Evolutionary conservation across 2,888 invertebrate genomes (phyloP).

Genomic region (Ferrisia virgata): DNA sequence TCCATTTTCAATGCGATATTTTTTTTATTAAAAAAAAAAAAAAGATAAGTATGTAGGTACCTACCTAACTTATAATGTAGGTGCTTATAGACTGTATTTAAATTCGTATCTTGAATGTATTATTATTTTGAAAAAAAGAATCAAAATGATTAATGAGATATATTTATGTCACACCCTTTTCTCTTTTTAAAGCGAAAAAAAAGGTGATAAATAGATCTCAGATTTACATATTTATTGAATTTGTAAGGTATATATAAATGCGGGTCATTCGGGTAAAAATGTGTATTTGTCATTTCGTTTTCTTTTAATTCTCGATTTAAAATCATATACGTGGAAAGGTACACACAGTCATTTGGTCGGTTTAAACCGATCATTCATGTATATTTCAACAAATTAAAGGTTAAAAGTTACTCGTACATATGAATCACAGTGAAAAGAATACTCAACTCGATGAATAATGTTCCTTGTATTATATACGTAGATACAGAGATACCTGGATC

Average conservation of each 20-base stretch:
- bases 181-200: background rate
- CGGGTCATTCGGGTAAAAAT: background rate
- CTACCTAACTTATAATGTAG: background rate
- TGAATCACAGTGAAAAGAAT: background rate
- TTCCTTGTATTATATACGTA: background rate
- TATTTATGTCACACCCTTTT: background rate
- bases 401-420: too few species aligned
- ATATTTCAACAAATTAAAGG: background rate
- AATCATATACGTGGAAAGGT: background rate
- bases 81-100: background rate
- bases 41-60: background rate
- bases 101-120: background rate
- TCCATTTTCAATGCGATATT: background rate
- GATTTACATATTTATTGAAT: slow-evolving; percentile 23
- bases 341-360: background rate
- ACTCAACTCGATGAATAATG: too few species aligned
- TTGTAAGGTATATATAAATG: background rate
- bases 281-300: background rate
- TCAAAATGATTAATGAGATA: slow-evolving; percentile 8
- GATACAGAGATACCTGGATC: background rate
- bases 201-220: slow-evolving; percentile 10
- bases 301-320: background rate
- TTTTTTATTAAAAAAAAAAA: too few species aligned
- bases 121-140: background rate
- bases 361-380: background rate